Evolutionary conservation across 2,888 invertebrate species (phyloP).

Genomic region (Pyrrhosoma nymphula): DNA sequence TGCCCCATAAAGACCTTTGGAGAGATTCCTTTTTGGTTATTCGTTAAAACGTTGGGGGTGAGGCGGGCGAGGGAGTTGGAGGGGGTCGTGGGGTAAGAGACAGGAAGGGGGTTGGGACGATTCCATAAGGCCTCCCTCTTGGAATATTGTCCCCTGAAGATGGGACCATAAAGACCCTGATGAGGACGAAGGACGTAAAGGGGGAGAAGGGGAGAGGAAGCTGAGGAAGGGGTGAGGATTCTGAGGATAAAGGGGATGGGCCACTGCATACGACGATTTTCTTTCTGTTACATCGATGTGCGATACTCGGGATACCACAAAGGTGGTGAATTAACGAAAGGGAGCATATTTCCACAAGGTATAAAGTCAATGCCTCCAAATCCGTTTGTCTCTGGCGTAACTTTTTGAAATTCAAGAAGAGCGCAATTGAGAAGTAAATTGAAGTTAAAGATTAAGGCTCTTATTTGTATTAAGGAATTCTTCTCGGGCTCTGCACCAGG

Average conservation of each 20-base stretch:
- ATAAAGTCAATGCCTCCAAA: too few species aligned
- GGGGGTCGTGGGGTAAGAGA: background rate
- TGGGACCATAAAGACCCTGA: background rate
- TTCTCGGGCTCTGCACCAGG: too few species aligned
- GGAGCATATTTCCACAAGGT: too few species aligned
- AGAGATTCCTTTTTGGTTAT: background rate
- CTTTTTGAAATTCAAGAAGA: too few species aligned
- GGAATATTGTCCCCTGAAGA: slow-evolving; percentile 10
- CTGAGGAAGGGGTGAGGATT: background rate
- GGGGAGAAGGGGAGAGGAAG: background rate
- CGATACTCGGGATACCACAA: too few species aligned
- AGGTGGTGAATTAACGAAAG: too few species aligned
- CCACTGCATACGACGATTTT: too few species aligned
- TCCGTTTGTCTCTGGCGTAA: too few species aligned
- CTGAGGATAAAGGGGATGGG: background rate
- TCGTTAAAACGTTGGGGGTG: background rate
- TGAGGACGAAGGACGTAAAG: background rate
- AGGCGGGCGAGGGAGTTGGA: background rate
- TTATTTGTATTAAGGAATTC: too few species aligned
- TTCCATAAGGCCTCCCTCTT: background rate
- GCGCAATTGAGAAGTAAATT: too few species aligned
- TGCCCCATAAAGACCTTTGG: background rate
- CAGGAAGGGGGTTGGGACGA: background rate
- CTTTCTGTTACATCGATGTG: too few species aligned
- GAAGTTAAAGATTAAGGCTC: too few species aligned